Evolutionary conservation across 2,797 vertebrate species (phyloP), one percentile per base, ranked within the genome.

Genomic region (Cirrhinus mrigala): DNA sequence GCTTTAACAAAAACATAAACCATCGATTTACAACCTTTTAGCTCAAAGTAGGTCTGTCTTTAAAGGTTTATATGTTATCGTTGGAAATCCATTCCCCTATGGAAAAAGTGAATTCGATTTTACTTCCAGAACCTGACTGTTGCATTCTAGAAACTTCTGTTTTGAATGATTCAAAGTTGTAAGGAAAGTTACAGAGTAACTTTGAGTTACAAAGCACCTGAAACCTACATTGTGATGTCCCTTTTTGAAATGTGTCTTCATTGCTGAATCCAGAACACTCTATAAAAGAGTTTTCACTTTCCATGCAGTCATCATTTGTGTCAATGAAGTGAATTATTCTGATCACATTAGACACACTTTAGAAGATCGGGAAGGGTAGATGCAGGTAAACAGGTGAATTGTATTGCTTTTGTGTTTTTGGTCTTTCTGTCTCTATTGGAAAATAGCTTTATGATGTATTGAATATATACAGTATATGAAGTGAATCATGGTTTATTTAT

Each of bases 361-460:
- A 60, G 58, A 78, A 58, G 54, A 77, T n/a, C 29, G 16, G 54
- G 20, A 2, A 33, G 44, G 18, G 10, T 18, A n/a, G 48, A 52
- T 81, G 15, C 58, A 27, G n/a, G 48, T 44, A 27, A 70, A 56
- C 60, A 24, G 48, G 18, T 70, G 50, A 40, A 54, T 69, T 33
- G 54, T 56, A n/a, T 24, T 40, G 48, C 20, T 81, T 81, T 81
- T 80, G 62, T 50, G 78, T 50, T 52, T 56, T 69, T 12, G 52
- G 6, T 82, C 16, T 70, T 22, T 81, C 33, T 50, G 46, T 73
- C 11, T 73, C 29, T 46, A 6, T 60, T 60, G 18, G 15, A 22
- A 71, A 74, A 60, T 6, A 77, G 29, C 52, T 58, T 40, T 20
- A 82, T 37, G 16, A 60, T 74, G 40, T 37, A 74, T 29, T 82